A percentile compares a stretch with the other conserved stretches of the same genome.
phyloP scores from a whole-genome alignment of 2,113 vertebrate genomes.

The Pantherophis guttatus region DNA sequence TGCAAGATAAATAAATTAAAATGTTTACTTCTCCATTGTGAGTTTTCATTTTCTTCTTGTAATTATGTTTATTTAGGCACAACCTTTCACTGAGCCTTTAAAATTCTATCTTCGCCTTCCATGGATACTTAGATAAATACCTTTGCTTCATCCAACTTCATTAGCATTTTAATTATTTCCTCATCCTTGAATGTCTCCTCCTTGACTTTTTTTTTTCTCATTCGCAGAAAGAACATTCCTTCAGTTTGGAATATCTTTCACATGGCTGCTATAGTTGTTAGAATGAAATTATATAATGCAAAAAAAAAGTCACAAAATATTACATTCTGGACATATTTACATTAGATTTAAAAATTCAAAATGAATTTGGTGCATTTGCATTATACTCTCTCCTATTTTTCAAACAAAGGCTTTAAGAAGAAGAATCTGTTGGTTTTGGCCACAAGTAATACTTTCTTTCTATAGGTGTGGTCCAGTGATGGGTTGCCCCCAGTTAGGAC shows the following conservation, averaged over 20 bases:
- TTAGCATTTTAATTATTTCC: slow-evolving; percentile 13
- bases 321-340: background rate
- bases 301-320: background rate
- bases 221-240: background rate
- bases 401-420: background rate
- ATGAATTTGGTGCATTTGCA: background rate
- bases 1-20: background rate
- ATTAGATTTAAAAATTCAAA: background rate
- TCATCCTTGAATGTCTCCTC: background rate
- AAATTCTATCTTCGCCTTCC: background rate
- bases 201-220: background rate
- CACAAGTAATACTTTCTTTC: background rate
- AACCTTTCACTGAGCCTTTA: background rate
- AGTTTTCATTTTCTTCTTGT: background rate
- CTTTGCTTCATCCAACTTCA: slow-evolving; percentile 1
- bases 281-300: background rate
- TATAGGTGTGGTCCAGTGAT: background rate
- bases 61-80: background rate
- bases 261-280: background rate
- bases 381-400: background rate
- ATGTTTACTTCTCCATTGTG: background rate
- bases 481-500: no score
- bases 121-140: background rate
- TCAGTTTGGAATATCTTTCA: background rate
- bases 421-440: background rate